Evolutionary conservation across 2,888 invertebrate genomes (phyloP), one percentile per base, ranked within the genome.

Genomic region (Campoplex capitator): DNA sequence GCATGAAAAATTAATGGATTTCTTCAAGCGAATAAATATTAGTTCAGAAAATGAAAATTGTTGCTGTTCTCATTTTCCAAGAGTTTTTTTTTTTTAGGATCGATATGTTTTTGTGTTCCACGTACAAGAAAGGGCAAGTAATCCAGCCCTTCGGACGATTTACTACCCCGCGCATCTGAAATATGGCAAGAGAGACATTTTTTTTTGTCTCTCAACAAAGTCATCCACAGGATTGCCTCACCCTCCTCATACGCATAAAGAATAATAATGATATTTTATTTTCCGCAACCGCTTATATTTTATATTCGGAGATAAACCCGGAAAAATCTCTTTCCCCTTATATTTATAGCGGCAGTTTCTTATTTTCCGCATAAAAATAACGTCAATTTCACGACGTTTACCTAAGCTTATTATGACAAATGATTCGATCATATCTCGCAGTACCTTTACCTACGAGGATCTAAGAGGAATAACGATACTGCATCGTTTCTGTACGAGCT

Each of bases 181-280:
- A 76, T 79, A 76, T 73, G n/a, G 56, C 51, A 54, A 81, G 23
- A 67, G 71, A 79, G 79, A 79, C 48, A 75, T 78, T 80, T 84
- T 23, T 23, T 78, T 86, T 85, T 76, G 23, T 35, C 62, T 35
- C 7, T 58, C 73, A 0, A 32, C 28, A 42, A 54, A 84, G 58
- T 84, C 68, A 82, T 78, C 81, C 67, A 67, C 28, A 23, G 76
- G 79, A 86, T 84, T 56, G 70, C 80, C 71, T 51, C 32, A 45
- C 51, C 56, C 68, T 68, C 51, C 68, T 68, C 76, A 54, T 62
- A 11, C 38, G 74, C 82, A 84, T 86, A 88, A 88, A 88, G 81
- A 83, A 86, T 80, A 88, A 83, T 87, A 88, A 88, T 86, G 88
- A 73, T 74, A 85, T 84, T 88, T 85, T 74, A 56, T 76, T 77